Evolutionary conservation across 2,113 vertebrate genomes (phyloP).

Genomic region (Callionymus lyra): DNA sequence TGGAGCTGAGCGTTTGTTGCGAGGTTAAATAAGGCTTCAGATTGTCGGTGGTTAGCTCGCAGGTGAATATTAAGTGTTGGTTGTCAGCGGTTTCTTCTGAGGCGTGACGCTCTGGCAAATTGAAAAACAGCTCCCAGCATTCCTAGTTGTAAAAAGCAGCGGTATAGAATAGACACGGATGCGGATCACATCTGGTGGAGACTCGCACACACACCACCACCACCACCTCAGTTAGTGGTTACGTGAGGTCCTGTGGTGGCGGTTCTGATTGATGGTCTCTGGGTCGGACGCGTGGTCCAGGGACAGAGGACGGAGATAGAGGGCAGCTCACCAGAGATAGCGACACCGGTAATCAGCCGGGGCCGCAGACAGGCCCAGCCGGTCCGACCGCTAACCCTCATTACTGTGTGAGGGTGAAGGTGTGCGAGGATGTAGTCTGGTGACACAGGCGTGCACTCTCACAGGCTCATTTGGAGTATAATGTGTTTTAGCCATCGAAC

Average conservation of each 20-base stretch:
- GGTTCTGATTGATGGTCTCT: slow-evolving; percentile 49
- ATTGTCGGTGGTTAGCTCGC: too few species aligned
- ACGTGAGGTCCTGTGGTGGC: slow-evolving; percentile 33
- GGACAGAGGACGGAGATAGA: slow-evolving; percentile 32
- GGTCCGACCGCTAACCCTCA: slow-evolving; percentile 35
- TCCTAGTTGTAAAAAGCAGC: slow-evolving; percentile 16
- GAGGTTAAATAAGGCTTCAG: too few species aligned
- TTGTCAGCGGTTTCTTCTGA: slow-evolving; percentile 17
- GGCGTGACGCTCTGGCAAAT: slow-evolving; percentile 19
- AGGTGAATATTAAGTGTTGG: slow-evolving; percentile 7
- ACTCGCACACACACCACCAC: background rate
- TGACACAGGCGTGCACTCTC: background rate
- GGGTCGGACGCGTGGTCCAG: slow-evolving; percentile 25
- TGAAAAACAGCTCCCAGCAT: slow-evolving; percentile 29
- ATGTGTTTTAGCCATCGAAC: slow-evolving; percentile 2
- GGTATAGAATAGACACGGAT: slow-evolving; percentile 8
- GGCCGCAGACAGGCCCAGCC: slow-evolving; percentile 8
- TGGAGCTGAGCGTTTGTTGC: too few species aligned
- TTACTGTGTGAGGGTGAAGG: slow-evolving; percentile 36
- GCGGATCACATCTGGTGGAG: background rate
- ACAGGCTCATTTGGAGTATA: too few species aligned
- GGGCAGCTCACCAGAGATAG: slow-evolving; percentile 44
- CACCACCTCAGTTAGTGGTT: slow-evolving; percentile 13
- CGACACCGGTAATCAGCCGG: slow-evolving; percentile 35
- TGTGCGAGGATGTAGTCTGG: slow-evolving; percentile 15